phyloP scores from a whole-genome alignment of 30 jellyfish, hydroid and myxozoan species.

The Calvadosia cruxmelitensis region DNA sequence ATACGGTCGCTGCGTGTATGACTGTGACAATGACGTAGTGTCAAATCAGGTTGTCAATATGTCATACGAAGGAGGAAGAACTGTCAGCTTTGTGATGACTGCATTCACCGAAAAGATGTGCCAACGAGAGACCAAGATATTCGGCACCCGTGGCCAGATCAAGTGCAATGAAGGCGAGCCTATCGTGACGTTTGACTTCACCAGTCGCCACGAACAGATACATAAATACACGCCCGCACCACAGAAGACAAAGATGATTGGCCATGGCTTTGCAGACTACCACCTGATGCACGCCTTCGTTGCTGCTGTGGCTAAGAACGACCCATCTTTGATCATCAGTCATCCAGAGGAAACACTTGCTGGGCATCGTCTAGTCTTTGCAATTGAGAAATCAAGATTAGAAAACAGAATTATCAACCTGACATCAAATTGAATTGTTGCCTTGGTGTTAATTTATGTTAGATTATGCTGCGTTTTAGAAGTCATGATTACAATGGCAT shows the following conservation, averaged over 20 bases:
- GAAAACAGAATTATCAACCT: conserved; percentile 31
- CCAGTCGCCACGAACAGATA: conserved; percentile 10
- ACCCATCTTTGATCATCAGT: conserved; percentile 29
- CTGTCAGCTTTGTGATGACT: conserved; percentile 54
- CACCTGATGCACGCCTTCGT: conserved; percentile 75
- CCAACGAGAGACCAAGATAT: conserved; percentile 37
- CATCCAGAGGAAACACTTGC: conserved; percentile 69
- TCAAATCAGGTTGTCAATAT: conserved; percentile 71
- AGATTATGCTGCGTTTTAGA: too few species aligned
- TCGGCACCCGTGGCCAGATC: conserved; percentile 73
- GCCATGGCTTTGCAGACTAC: conserved; percentile 84
- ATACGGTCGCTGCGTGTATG: conserved; percentile 82
- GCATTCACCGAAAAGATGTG: conserved; percentile 80
- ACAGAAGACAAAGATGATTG: conserved; percentile 48
- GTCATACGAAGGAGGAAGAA: conserved; percentile 66
- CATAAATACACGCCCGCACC: conserved; percentile 12
- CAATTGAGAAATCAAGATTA: conserved; percentile 54
- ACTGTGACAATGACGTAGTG: conserved; percentile 83
- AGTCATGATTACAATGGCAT: too few species aligned
- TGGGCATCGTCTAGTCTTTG: conserved; percentile 65
- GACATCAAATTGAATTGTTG: too few species aligned
- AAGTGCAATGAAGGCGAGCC: conserved; percentile 39
- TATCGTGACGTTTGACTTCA: conserved; percentile 33
- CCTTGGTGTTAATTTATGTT: too few species aligned
- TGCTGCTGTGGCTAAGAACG: conserved; percentile 53